A percentile compares a stretch with the other conserved stretches of the same genome.
phyloP scores from a whole-genome alignment of 2,113 vertebrate species.

The Sebastes fasciatus region DNA sequence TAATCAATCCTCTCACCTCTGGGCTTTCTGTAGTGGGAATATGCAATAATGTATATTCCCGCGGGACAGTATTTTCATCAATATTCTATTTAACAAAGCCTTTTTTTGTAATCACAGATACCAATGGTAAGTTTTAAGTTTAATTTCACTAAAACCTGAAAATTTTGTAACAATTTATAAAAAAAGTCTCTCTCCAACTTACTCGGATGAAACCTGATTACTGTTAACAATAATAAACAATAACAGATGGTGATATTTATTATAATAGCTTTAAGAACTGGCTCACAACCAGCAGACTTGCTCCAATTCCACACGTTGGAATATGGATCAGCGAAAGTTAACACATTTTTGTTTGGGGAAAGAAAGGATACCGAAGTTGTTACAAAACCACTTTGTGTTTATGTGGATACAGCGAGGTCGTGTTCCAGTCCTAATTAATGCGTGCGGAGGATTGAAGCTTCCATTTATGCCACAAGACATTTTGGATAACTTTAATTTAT shows the following conservation, averaged over 20 bases:
- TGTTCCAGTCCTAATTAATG: slow-evolving; percentile 84
- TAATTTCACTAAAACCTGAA: slow-evolving; percentile 1
- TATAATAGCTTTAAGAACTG: neutral
- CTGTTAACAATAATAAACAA: neutral
- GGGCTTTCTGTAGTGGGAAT: slow-evolving; percentile 63
- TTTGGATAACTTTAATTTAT: slow-evolving; percentile 95
- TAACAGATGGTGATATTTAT: neutral
- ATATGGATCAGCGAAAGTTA: slow-evolving; percentile 14
- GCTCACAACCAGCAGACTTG: neutral
- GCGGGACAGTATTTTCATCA: slow-evolving; percentile 49
- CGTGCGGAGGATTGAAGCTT: slow-evolving; percentile 89
- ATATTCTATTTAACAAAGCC: slow-evolving; percentile 83
- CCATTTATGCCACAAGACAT: slow-evolving; percentile 88
- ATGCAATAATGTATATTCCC: slow-evolving; percentile 70
- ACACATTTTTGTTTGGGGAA: neutral
- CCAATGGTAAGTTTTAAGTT: neutral
- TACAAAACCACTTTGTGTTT: slow-evolving; percentile 73
- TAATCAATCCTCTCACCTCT: slow-evolving; percentile 79
- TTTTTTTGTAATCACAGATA: slow-evolving; percentile 26
- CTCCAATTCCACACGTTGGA: neutral
- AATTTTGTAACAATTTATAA: neutral
- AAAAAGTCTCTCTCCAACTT: neutral
- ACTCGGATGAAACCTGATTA: neutral
- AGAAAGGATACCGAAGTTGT: slow-evolving; percentile 13
- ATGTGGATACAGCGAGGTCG: slow-evolving; percentile 86